A percentile compares a stretch with the other conserved stretches of the same genome.
Evolutionary conservation across 2,113 vertebrate genomes (phyloP).

Genomic region (Seriola aureovittata): DNA sequence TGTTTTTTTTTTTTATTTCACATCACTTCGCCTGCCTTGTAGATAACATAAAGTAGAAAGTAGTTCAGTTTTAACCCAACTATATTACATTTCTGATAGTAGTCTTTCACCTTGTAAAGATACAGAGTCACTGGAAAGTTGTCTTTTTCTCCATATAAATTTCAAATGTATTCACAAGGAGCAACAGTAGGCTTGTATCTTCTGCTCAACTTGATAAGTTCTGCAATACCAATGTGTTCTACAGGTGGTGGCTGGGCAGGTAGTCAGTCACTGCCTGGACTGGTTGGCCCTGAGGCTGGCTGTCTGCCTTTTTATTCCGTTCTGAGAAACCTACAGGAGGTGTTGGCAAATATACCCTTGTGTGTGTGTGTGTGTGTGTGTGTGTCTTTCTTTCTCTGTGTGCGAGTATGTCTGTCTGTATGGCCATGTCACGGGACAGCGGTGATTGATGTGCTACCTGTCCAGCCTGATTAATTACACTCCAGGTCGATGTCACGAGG

Average conservation of each 20-base stretch:
- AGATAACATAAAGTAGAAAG: no score
- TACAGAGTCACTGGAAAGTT: not conserved
- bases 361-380: slow-evolving; percentile 15
- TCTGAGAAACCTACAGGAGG: slow-evolving; percentile 56
- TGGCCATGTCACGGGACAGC: slow-evolving; percentile 45
- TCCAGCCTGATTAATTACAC: slow-evolving; percentile 75
- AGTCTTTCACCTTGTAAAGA: not conserved
- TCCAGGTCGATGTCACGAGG: slow-evolving; percentile 49
- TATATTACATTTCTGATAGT: not conserved
- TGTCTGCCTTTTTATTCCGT: slow-evolving; percentile 46
- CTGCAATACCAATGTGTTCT: not conserved
- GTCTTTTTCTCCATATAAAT: not conserved
- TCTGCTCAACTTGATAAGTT: not conserved
- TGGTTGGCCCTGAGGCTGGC: slow-evolving; percentile 23
- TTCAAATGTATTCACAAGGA: not conserved
- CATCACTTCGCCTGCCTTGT: no score
- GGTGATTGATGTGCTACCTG: slow-evolving; percentile 73
- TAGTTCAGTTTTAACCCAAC: no score
- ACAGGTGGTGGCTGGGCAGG: slow-evolving; percentile 40
- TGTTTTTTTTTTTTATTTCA: no score
- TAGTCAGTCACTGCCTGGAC: slow-evolving; percentile 40
- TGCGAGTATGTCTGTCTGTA: slow-evolving; percentile 23
- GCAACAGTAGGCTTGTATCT: not conserved
- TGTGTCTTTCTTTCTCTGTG: not conserved
- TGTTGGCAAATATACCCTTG: slow-evolving; percentile 31